Percentiles rank a stretch among this genome's conserved stretches.
Conservation (phyloP, 1,140 invertebrate genomes). For the Drosophila melanica region DNA sequence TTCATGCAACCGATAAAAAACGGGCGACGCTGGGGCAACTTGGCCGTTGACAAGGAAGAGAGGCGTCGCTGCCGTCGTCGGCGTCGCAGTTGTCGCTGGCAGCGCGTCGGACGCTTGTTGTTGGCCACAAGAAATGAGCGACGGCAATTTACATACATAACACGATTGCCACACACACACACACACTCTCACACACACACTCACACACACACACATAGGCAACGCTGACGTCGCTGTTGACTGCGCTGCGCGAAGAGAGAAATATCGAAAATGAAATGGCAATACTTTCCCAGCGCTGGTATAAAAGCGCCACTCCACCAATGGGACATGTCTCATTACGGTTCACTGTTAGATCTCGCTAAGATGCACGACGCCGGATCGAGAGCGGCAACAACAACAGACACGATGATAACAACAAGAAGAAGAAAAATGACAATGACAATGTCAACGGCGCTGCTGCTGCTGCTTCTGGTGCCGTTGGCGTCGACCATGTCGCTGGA, state of each 20-base stretch:
- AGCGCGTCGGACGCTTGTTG: slow-evolving; percentile 19
- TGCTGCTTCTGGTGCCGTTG: slow-evolving; percentile 11
- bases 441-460: slow-evolving; percentile 26
- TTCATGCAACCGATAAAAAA: slow-evolving; percentile 27
- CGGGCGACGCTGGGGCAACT: slow-evolving; percentile 14
- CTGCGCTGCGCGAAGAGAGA: slow-evolving; percentile 43
- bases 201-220: slow-evolving; percentile 7
- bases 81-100: slow-evolving; percentile 7
- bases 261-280: slow-evolving; percentile 82
- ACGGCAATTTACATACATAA: slow-evolving; percentile 70
- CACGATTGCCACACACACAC: slow-evolving; percentile 55
- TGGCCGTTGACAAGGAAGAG: slow-evolving; percentile 42
- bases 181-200: slow-evolving; percentile 10
- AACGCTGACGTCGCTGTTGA: slow-evolving; percentile 22
- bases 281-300: slow-evolving; percentile 82
- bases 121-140: slow-evolving; percentile 10
- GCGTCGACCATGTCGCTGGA: slow-evolving; percentile 70
- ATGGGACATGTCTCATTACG: slow-evolving; percentile 84
- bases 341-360: slow-evolving; percentile 83
- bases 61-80: slow-evolving; percentile 26
- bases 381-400: slow-evolving; percentile 25
- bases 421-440: slow-evolving; percentile 4
- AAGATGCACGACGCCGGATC: slow-evolving; percentile 83
- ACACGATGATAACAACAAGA: neutral
- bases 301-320: slow-evolving; percentile 80